Evolutionary conservation across 2,797 vertebrate species (phyloP).

Genomic region (Ptychadena robeensis): DNA sequence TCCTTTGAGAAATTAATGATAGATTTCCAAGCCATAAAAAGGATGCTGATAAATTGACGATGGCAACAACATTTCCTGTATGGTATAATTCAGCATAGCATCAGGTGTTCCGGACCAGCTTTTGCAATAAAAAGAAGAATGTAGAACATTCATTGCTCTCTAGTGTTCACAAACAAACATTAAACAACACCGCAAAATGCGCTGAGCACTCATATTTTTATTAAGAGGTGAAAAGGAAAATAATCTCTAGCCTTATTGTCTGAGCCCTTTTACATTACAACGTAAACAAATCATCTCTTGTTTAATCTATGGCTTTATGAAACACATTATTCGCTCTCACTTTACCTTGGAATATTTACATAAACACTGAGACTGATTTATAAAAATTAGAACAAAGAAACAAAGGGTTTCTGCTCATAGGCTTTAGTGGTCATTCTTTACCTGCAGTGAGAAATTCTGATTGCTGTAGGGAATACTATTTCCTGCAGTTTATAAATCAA

Average conservation of each 20-base stretch:
- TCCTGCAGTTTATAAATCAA: not conserved
- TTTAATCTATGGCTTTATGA: not conserved
- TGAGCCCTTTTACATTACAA: not conserved
- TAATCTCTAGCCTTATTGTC: slow-evolving; percentile 8
- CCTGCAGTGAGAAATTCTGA: not conserved
- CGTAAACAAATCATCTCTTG: not conserved
- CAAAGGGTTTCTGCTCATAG: not conserved
- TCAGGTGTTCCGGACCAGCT: slow-evolving; percentile 40
- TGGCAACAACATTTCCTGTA: slow-evolving; percentile 36
- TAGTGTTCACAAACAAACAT: slow-evolving; percentile 39
- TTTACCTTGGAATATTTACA: not conserved
- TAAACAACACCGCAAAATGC: slow-evolving; percentile 34
- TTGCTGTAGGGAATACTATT: not conserved
- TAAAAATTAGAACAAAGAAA: not conserved
- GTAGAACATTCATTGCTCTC: slow-evolving; percentile 51
- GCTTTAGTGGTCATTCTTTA: not conserved
- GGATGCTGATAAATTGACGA: slow-evolving; percentile 57
- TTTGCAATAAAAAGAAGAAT: slow-evolving; percentile 51
- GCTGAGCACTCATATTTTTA: slow-evolving; percentile 43
- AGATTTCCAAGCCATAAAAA: slow-evolving; percentile 44
- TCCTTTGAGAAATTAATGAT: slow-evolving; percentile 60
- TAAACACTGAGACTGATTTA: not conserved
- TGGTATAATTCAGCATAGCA: slow-evolving; percentile 50
- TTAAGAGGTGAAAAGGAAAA: slow-evolving; percentile 30
- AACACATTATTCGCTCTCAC: not conserved